A percentile compares a stretch with the other conserved stretches of the same genome.
Evolutionary conservation across 35 echinoderm and acorn worm genomes (phyloP).

Genomic region (Strongylocentrotus purpuratus): DNA sequence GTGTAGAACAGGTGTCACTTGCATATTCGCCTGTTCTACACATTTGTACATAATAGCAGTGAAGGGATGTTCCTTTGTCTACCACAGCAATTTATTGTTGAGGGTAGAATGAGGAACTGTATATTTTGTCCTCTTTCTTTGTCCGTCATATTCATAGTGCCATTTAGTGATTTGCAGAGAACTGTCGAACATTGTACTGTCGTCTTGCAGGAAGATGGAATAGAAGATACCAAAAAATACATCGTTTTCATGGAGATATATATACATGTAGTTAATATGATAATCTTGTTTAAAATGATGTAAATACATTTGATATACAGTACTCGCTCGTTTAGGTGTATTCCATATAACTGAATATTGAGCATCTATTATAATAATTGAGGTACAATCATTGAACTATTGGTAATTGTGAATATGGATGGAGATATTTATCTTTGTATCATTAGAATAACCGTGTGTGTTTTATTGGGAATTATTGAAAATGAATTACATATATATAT

Average conservation of each 20-base stretch:
- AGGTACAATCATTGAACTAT: neutral
- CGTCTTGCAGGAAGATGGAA: neutral
- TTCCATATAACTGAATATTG: conserved; percentile 3
- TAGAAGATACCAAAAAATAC: neutral
- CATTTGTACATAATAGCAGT: too few species aligned
- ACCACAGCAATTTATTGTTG: too few species aligned
- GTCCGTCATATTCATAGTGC: too few species aligned
- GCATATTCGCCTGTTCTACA: too few species aligned
- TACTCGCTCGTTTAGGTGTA: conserved; percentile 20
- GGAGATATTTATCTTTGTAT: conserved; percentile 15
- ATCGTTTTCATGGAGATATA: neutral
- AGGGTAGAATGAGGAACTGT: too few species aligned
- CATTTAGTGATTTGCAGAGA: neutral
- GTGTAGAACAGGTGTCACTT: too few species aligned
- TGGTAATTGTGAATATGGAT: neutral
- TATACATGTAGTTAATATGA: neutral
- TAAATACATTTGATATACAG: conserved; percentile 42
- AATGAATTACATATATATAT: neutral
- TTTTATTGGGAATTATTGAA: neutral
- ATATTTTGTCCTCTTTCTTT: too few species aligned
- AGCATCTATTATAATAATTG: neutral
- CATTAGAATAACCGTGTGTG: neutral
- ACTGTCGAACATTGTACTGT: neutral
- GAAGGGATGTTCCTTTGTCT: too few species aligned
- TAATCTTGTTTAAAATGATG: conserved; percentile 10